A percentile compares a stretch with the other conserved stretches of the same genome.
phyloP scores from a whole-genome alignment of 2,113 vertebrate genomes.

The Cryptotis parvus region DNA sequence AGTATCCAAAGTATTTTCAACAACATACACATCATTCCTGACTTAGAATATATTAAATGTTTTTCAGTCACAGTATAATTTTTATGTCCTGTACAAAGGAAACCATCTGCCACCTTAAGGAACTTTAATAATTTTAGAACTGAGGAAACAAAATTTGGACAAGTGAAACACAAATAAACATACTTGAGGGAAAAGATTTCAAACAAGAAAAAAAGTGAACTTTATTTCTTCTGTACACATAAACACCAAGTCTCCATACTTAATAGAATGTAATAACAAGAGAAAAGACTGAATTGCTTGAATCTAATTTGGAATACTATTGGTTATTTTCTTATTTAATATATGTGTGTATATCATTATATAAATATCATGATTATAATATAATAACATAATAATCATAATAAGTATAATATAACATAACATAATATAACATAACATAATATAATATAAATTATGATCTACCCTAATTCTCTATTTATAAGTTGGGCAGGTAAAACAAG shows the following conservation, averaged over 20 bases:
- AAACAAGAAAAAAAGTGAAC: slow-evolving; percentile 1
- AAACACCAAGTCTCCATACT: not conserved
- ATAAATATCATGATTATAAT: too few relatives aligned
- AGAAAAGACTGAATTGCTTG: not conserved
- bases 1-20: slow-evolving; percentile 72
- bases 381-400: too few relatives aligned
- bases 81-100: slow-evolving; percentile 75
- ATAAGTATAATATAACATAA: too few relatives aligned
- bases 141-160: slow-evolving; percentile 53
- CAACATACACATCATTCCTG: slow-evolving; percentile 66
- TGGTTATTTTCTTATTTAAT: slow-evolving; percentile 24
- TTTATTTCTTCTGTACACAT: not conserved
- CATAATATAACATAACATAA: too few relatives aligned
- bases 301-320: slow-evolving; percentile 50
- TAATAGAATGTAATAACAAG: not conserved
- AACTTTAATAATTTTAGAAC: not conserved
- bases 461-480: slow-evolving; percentile 51
- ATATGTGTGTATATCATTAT: too few relatives aligned
- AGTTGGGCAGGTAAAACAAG: slow-evolving; percentile 17
- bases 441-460: slow-evolving; percentile 16
- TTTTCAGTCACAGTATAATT: slow-evolving; percentile 77
- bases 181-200: slow-evolving; percentile 2
- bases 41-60: slow-evolving; percentile 54
- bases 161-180: slow-evolving; percentile 65
- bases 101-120: slow-evolving; percentile 69